phyloP scores from a whole-genome alignment of 2,888 invertebrate genomes.

The Idaea dimidiata region DNA sequence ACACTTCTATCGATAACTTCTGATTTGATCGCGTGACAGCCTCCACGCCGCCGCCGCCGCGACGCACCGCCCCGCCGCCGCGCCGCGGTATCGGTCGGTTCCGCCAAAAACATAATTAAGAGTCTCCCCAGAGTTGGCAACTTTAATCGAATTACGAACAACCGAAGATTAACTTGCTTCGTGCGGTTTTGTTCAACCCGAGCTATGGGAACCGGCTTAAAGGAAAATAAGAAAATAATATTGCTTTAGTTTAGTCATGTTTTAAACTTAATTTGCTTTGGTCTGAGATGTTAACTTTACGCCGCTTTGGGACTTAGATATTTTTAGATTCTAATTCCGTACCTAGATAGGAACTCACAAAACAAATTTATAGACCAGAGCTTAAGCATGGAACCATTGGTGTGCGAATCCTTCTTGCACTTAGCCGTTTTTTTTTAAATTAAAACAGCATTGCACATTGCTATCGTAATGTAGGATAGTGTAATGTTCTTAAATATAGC shows the following conservation, averaged over 20 bases:
- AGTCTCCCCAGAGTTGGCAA: constrained; percentile 48
- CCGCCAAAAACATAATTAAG: constrained; percentile 50
- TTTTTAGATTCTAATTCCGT: background rate
- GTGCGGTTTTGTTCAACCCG: constrained; percentile 32
- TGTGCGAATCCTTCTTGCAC: background rate
- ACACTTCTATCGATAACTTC: constrained; percentile 13
- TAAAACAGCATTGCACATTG: background rate
- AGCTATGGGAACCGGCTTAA: background rate
- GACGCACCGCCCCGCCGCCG: constrained; percentile 15
- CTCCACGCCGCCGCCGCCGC: constrained; percentile 27
- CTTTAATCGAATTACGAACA: constrained; percentile 62
- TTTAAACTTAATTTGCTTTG: background rate
- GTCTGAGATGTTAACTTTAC: background rate
- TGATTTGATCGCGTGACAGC: constrained; percentile 34
- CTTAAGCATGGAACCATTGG: background rate
- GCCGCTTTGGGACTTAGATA: background rate
- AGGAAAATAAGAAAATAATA: constrained; percentile 11
- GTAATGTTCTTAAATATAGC: too few relatives aligned
- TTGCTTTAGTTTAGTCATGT: constrained; percentile 8
- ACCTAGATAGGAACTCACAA: background rate
- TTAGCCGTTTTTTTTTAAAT: background rate
- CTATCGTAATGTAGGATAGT: too few relatives aligned
- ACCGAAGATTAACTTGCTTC: constrained; percentile 44
- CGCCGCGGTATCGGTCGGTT: constrained; percentile 22
- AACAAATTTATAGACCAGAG: background rate